phyloP scores from a whole-genome alignment of 2,888 invertebrate species.

The Spatulosminthurus flaviceps region DNA sequence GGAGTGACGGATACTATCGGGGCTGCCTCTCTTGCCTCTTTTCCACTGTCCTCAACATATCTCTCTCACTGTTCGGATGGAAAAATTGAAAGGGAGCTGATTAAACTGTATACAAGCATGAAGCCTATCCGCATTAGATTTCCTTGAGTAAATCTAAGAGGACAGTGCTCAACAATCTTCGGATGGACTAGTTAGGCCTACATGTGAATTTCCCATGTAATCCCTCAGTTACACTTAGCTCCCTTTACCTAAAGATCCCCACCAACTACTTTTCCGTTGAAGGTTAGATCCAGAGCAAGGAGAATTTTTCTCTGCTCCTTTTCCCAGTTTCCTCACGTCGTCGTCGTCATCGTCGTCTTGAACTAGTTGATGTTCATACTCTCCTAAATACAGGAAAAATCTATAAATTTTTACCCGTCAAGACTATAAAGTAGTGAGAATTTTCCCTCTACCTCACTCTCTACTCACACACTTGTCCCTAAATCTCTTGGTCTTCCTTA shows the following conservation, averaged over 20 bases:
- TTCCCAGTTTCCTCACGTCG: conserved; percentile 12
- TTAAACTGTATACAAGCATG: conserved; percentile 20
- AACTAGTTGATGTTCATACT: not conserved
- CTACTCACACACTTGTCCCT: no score
- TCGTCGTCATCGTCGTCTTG: not conserved
- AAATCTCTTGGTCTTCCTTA: no score
- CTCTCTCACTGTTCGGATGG: conserved; percentile 16
- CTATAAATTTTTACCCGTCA: no score
- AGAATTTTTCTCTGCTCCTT: not conserved
- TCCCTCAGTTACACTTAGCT: conserved; percentile 5
- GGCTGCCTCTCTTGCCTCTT: no score
- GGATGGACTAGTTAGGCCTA: not conserved
- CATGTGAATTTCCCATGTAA: not conserved
- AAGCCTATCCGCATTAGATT: conserved; percentile 25
- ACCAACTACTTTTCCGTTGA: no score
- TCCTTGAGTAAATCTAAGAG: conserved; percentile 33
- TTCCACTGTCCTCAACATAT: not conserved
- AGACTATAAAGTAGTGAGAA: no score
- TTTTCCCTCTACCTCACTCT: no score
- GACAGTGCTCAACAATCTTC: conserved; percentile 42
- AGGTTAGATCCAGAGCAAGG: not conserved
- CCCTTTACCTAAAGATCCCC: not conserved
- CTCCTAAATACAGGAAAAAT: not conserved
- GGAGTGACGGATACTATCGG: not conserved
- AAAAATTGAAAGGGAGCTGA: conserved; percentile 42